Conservation (phyloP, 2,113 vertebrate genomes). For the Thunnus maccoyii region DNA sequence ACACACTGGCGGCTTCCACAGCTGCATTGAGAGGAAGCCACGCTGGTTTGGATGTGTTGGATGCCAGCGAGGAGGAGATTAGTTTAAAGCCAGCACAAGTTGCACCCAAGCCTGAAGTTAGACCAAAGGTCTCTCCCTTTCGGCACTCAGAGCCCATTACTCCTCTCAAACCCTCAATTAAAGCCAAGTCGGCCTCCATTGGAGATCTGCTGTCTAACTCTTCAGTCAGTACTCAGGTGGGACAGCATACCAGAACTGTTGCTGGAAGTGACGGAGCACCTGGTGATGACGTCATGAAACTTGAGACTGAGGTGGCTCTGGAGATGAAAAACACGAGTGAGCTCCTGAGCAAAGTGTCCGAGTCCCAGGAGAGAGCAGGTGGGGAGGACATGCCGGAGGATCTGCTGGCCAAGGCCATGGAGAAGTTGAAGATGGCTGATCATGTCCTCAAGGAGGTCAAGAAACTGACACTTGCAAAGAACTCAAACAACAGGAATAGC, state of each 20-base stretch:
- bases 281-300: slow-evolving; percentile 76
- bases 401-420: slow-evolving; percentile 90
- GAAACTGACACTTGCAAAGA: slow-evolving; percentile 79
- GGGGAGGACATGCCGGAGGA: slow-evolving; percentile 72
- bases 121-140: background rate
- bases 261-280: background rate
- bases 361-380: slow-evolving; percentile 26
- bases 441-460: slow-evolving; percentile 91
- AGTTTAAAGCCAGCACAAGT: background rate
- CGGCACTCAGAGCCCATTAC: background rate
- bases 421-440: slow-evolving; percentile 91
- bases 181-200: slow-evolving; percentile 85
- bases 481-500: slow-evolving; percentile 84
- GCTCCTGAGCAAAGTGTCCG: slow-evolving; percentile 83
- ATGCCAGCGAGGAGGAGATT: slow-evolving; percentile 55
- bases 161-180: slow-evolving; percentile 65
- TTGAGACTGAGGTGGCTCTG: slow-evolving; percentile 88
- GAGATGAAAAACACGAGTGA: slow-evolving; percentile 88
- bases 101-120: slow-evolving; percentile 3
- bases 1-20: slow-evolving; percentile 64
- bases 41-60: slow-evolving; percentile 58
- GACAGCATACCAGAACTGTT: background rate
- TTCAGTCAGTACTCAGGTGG: slow-evolving; percentile 1
- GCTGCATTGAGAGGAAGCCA: slow-evolving; percentile 66
- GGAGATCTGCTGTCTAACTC: slow-evolving; percentile 86